phyloP scores from a whole-genome alignment of 1,140 invertebrate species.

The Archegozetes longisetosus region DNA sequence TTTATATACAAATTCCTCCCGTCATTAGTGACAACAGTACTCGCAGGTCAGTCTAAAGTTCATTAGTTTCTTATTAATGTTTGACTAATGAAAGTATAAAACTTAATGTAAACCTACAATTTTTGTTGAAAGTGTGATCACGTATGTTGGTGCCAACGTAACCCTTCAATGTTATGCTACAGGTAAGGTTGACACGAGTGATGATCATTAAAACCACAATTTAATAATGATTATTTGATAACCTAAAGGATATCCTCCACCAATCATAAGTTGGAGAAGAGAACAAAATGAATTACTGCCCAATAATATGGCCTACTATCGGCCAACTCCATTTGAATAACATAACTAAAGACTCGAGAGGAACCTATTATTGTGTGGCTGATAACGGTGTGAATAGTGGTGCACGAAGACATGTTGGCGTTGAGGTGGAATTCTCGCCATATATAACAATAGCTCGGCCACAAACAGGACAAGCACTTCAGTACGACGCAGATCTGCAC shows the following conservation, averaged over 20 bases:
- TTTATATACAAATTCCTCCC: slow-evolving; percentile 42
- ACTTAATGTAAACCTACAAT: neutral
- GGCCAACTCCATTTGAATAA: slow-evolving; percentile 50
- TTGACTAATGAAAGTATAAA: no score
- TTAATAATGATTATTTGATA: slow-evolving; percentile 6
- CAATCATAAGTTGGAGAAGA: slow-evolving; percentile 72
- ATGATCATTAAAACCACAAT: slow-evolving; percentile 27
- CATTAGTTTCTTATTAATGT: no score
- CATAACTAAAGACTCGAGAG: slow-evolving; percentile 64
- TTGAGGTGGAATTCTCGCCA: slow-evolving; percentile 66
- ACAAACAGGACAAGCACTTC: slow-evolving; percentile 47
- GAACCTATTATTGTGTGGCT: slow-evolving; percentile 83
- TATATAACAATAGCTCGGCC: slow-evolving; percentile 53
- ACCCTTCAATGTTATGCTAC: slow-evolving; percentile 71
- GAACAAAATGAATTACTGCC: slow-evolving; percentile 83
- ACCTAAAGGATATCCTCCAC: slow-evolving; percentile 44
- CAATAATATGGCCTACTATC: slow-evolving; percentile 41
- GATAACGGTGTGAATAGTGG: slow-evolving; percentile 65
- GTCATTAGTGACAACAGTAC: slow-evolving; percentile 86
- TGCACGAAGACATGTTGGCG: slow-evolving; percentile 62
- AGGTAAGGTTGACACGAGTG: slow-evolving; percentile 28
- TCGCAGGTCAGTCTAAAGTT: slow-evolving; percentile 28
- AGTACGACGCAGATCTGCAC: slow-evolving; percentile 80
- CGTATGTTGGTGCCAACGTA: slow-evolving; percentile 58
- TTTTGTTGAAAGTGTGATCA: slow-evolving; percentile 44